Base-by-base conservation (phyloP, 2,113 vertebrate genomes). In the Pardalotus punctatus region DNA sequence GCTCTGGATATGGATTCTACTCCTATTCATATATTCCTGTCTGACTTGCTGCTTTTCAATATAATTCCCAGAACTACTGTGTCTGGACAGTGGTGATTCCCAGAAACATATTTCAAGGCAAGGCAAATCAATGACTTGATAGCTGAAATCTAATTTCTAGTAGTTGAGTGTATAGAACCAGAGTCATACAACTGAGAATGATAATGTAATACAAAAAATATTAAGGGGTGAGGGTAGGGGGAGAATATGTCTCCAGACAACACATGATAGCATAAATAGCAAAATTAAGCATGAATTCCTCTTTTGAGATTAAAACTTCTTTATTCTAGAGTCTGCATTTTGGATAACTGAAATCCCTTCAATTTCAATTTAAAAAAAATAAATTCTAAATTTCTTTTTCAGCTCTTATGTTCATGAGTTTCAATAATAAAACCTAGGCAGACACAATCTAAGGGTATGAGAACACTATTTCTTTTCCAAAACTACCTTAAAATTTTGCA, bases 81-180 rank as follows among this genome's bases (percentile, higher is more conserved):
- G 93, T 96, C 92, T 98, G 96, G 94, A 92, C 96, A 77, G 85
- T 58, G 23, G 85, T 97, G 93, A 89, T 97, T 98, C 96, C 86
- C 84, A 95, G 93, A 97, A 97, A 38, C 56, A 84, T 92, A 97
- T 97, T 98, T 98, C 94, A 97, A 97, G 90, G 53, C 40, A 96
- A 96, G 20, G 70, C 57, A 96, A 97, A 97, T 97, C 90, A 97
- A 96, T 96, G 92, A 91, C 77, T 80, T 97, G 96, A 98, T 95
- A 93, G 72, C 88, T 90, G 70, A 97, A 97, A 97, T 97, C 60
- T 96, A 97, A 97, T 98, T 98, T 97, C 85, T 79, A 33, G 67
- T 53, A 96, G 48, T 83, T 95, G 36, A 89, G 31, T 95, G 61
- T 60, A 70, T 64, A 88, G 71, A 82, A 90, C 67, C 92, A 95